Base-by-base conservation (phyloP, 2,113 vertebrate species). In the Heptranchias perlo region DNA sequence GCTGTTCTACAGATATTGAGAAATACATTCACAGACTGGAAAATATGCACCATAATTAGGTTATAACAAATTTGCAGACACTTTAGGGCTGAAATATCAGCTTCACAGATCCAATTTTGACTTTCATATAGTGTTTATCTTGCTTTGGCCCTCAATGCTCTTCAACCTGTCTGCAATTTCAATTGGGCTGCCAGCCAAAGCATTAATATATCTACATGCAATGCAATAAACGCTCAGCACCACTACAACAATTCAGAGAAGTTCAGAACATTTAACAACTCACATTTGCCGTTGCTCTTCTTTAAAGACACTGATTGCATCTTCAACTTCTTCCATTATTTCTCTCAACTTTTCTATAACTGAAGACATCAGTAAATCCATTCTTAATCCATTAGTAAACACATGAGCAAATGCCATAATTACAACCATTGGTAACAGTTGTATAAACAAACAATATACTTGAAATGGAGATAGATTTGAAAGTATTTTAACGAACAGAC, bases 291-390 rank as follows among this genome's bases (percentile, higher is more conserved):
- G 97, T 96, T 99, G 98, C 13, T 98, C 97, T 97, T 98, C 98
- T 97, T 99, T 99, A 96, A 99, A 98, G 96, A 96, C 96, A 96
- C 96, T 98, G 96, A 99, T 98, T 91, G 98, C 97, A 96, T 97
- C 98, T 98, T 99, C 99, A 97, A 98, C 97, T 97, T 99, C 98
- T 96, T 98, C 98, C 98, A 99, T 99, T 96, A 98, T 98, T 97
- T 98, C 98, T 97, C 98, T 98, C 52, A 99, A 97, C 96, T 97
- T 98, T 96, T 98, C 98, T 97, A 99, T 97, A 97, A 98, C 99
- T 99, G 96, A 96, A 97, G 23, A 49, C 10, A 94, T 86, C 64
- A 44, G n/a, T n/a, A n/a, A n/a, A n/a, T n/a, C 23, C 76, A 23
- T 94, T 47, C 7, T 94, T n/a, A 96, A 1, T 84, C 96, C 95